These are phyloP conservation scores for Hyperoodon ampullatus DNA, from an alignment of 2,113 vertebrate species.

Conservation along the genomic window DNA sequence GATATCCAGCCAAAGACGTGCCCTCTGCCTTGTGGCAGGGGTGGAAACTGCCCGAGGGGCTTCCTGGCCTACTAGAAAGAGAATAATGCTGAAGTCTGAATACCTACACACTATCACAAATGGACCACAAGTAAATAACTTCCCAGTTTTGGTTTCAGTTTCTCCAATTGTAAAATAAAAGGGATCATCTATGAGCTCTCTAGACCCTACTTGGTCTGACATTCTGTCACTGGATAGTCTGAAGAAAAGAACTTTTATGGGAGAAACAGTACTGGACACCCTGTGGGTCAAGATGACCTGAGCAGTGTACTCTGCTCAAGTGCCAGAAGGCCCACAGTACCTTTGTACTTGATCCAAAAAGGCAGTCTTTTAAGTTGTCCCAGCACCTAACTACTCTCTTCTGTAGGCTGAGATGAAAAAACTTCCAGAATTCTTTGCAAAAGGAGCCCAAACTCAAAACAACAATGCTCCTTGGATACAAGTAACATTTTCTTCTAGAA, in stretches of 20 bases:
- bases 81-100: not conserved
- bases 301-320: not conserved
- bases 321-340: not conserved
- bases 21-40: not conserved
- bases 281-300: conserved; percentile 51
- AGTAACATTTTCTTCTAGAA: conserved; percentile 78
- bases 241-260: conserved; percentile 39
- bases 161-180: conserved; percentile 42
- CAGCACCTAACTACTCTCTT: conserved; percentile 31
- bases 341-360: conserved; percentile 45
- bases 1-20: not conserved
- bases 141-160: not conserved
- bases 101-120: not conserved
- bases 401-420: conserved; percentile 46
- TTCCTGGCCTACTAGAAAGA: not conserved
- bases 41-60: not conserved
- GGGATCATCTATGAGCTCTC: not conserved
- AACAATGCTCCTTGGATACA: conserved; percentile 78
- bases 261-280: not conserved
- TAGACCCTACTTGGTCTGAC: not conserved
- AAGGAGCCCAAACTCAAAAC: conserved; percentile 60
- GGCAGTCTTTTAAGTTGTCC: not conserved
- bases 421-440: conserved; percentile 57
- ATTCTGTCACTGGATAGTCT: conserved; percentile 5
- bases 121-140: not conserved